Base-by-base conservation (phyloP, 2,888 invertebrate genomes). In the Homarus gammarus region DNA sequence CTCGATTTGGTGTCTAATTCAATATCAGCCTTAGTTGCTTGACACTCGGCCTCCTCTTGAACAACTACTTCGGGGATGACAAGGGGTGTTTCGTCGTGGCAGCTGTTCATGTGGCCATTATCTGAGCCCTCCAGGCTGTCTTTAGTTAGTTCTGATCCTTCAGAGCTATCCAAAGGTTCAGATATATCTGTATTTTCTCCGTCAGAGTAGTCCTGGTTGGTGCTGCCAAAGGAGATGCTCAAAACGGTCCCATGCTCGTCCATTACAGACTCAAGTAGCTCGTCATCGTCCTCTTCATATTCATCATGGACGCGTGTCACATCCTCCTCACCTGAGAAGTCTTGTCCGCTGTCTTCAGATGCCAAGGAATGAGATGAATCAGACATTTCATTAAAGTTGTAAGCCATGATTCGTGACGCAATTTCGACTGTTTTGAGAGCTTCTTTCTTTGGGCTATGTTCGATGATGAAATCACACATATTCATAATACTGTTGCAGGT, bases 381-480 rank as follows among this genome's bases (percentile, higher is more conserved):
- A 5, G 70, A 78, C 22, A 64, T 68, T 12, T 84, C 84, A 31
- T 44, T 84, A 8, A 89, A 73, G 27, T 49, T 40, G 31, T 38
- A 75, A n/a, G 70, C 72, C 22, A 84, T 73, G 31, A 89, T 89
- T 1, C 44, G 51, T 27, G 77, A 79, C 10, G 89, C 89, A 36
- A 89, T 38, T 22, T 84, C 68, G 12, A 89, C 38, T 2, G 84
- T 72, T 12, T 78, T 79, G 15, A 89, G 84, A 2, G 89, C 89
- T 2, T 89, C 84, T 61, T 84, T 84, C 75, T 84, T 84, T 12
- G 89, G 84, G 27, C 84, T 79, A 84, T 89, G 70, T 33, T 84
- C 49, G 10, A 84, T 89, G 27, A 89, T 89, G 27, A 89, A 89
- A 8, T 89, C 89, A 72, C 89, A 89, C 73, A 84, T 84, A 49